Conservation (phyloP, 1,140 invertebrate genomes). For the Drosophila sulfurigaster region DNA sequence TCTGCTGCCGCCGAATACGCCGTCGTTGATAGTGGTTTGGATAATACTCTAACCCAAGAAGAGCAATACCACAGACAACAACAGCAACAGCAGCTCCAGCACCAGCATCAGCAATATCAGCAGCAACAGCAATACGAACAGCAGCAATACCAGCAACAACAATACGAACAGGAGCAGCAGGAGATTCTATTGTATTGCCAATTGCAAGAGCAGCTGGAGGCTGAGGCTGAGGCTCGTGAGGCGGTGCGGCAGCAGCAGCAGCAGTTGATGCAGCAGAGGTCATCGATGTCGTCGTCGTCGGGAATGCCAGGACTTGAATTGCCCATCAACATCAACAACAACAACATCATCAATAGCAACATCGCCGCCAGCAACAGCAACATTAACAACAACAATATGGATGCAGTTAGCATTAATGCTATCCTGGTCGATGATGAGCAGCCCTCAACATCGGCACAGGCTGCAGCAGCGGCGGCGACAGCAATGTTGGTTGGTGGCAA, state of each 20-base stretch:
- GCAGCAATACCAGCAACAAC: conserved; percentile 54
- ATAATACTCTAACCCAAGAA: conserved; percentile 80
- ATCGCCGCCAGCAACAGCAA: conserved; percentile 35
- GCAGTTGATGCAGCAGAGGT: conserved; percentile 82
- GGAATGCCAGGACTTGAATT: conserved; percentile 74
- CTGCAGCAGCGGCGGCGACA: conserved; percentile 49
- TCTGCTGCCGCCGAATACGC: conserved; percentile 85
- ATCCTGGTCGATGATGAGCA: conserved; percentile 77
- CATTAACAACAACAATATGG: conserved; percentile 61
- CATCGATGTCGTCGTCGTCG: conserved; percentile 84
- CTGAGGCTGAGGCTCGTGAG: conserved; percentile 48
- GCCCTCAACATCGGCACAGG: conserved; percentile 80
- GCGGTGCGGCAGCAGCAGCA: conserved; percentile 80
- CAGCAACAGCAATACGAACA: conserved; percentile 43
- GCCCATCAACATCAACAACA: conserved; percentile 50
- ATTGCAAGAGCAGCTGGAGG: conserved; percentile 47
- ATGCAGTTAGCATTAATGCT: conserved; percentile 75
- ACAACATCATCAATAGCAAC: conserved; percentile 14
- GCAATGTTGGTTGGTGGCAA: conserved; percentile 47
- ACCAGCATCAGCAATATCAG: conserved; percentile 44
- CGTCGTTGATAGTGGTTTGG: conserved; percentile 84
- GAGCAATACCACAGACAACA: conserved; percentile 75
- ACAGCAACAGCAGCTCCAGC: conserved; percentile 57
- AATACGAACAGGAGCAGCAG: conserved; percentile 66
- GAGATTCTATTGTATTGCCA: conserved; percentile 70